Evolutionary conservation across 2,888 invertebrate genomes (phyloP), one percentile per base, ranked within the genome.

Genomic region (Iphiclides podalirius): DNA sequence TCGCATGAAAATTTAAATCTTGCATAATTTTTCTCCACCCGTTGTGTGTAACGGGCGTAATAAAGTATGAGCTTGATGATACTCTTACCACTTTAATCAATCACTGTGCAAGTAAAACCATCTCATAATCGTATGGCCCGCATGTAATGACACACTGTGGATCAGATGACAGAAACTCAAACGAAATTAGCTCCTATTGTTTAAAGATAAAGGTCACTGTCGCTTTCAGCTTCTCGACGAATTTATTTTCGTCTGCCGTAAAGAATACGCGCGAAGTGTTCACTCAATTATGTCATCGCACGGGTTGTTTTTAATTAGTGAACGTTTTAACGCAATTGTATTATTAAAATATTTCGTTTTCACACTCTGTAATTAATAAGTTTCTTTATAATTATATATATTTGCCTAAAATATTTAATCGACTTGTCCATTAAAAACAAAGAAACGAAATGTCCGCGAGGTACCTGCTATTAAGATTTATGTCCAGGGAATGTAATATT

Each of bases 1-100:
- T 55, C 66, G 79, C 79, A 75, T 72, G 69, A 67, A 72, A 74
- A 79, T 80, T 72, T 77, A 75, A 75, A 70, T 69, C 66, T 86
- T 85, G 68, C 82, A 71, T 75, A 82, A 83, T 75, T 75, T 79
- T 47, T 39, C 45, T 73, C 60, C 67, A 70, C 66, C 66, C 57
- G 66, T 67, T 60, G 63, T 64, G 61, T 67, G 70, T 72, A 72
- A 75, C 63, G 61, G 57, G 64, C 60, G 63, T 63, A 63, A 66
- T 68, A 63, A 61, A 66, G 50, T 58, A 56, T 55, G 57, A 58
- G 62, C 62, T 66, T 67, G 63, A 71, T 70, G 72, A 71, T 72
- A 70, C 67, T 49, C 28, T 53, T 40, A 52, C 54, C 44, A 49
- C 57, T 54, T 59, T 60, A 56, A 69, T 69, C 64, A 60, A 66